phyloP scores from a whole-genome alignment of 2,113 vertebrate species.

The Chaetorhynchus papuensis region DNA sequence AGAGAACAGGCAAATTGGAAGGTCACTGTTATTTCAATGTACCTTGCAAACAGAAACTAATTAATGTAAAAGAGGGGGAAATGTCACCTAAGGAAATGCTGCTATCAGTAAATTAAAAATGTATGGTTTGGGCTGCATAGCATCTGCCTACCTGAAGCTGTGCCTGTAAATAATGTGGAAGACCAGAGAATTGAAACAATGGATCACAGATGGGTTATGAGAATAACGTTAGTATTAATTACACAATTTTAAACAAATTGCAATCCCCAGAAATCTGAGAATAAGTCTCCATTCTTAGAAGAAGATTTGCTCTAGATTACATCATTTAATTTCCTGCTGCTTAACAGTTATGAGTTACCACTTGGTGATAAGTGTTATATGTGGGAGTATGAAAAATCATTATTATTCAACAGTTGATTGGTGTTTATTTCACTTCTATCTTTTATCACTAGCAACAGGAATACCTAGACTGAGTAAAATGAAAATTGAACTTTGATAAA shows the following conservation, averaged over 20 bases:
- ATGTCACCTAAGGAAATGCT: not conserved
- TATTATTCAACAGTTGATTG: not conserved
- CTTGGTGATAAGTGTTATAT: not conserved
- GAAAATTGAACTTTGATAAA: not conserved
- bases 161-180: not conserved
- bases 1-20: not conserved
- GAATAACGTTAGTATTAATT: constrained; percentile 6
- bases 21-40: not conserved
- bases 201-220: not conserved
- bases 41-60: not conserved
- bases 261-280: not conserved
- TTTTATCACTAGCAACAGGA: not conserved
- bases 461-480: not conserved
- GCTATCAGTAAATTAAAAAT: constrained; percentile 39
- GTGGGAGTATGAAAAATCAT: not conserved
- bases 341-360: not conserved
- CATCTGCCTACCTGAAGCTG: constrained; percentile 13
- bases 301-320: not conserved
- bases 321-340: not conserved
- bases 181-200: not conserved
- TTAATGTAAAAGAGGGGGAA: not conserved
- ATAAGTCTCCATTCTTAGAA: not conserved
- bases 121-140: not conserved
- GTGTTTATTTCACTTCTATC: not conserved
- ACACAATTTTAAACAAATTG: not conserved